Evolutionary conservation across 2,113 vertebrate genomes (phyloP).

Genomic region (Prionailurus viverrinus): DNA sequence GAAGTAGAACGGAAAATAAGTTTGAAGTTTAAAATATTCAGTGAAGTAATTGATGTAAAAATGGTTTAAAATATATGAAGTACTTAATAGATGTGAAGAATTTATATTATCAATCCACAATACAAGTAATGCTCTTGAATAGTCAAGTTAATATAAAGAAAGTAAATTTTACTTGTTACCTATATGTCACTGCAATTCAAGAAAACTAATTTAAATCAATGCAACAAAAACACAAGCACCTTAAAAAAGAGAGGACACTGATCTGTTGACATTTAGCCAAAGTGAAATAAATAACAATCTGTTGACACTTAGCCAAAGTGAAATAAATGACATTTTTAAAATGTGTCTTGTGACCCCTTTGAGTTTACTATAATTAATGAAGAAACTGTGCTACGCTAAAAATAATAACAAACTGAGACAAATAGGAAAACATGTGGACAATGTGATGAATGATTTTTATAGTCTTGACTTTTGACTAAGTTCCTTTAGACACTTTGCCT

Average conservation of each 20-base stretch:
- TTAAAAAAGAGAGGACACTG: neutral
- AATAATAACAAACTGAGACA: neutral
- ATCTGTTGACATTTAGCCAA: neutral
- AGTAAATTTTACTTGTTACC: neutral
- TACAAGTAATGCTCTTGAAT: neutral
- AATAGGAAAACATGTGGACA: neutral
- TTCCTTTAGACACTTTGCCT: neutral
- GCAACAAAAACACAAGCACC: neutral
- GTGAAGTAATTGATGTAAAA: neutral
- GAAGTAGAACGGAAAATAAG: neutral
- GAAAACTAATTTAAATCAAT: neutral
- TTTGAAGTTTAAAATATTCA: neutral
- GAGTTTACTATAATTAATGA: neutral
- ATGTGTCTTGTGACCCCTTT: neutral
- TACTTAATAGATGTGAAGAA: neutral
- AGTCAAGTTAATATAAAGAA: neutral
- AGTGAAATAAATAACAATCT: neutral
- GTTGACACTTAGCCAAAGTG: neutral
- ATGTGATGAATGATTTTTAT: neutral
- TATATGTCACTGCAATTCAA: neutral
- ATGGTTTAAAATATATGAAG: neutral
- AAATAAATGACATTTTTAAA: neutral
- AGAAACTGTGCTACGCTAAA: neutral
- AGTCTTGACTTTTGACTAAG: neutral
- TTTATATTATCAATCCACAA: neutral